Conservation (phyloP, 2,113 vertebrate genomes). For the Salvelinus sp. region DNA sequence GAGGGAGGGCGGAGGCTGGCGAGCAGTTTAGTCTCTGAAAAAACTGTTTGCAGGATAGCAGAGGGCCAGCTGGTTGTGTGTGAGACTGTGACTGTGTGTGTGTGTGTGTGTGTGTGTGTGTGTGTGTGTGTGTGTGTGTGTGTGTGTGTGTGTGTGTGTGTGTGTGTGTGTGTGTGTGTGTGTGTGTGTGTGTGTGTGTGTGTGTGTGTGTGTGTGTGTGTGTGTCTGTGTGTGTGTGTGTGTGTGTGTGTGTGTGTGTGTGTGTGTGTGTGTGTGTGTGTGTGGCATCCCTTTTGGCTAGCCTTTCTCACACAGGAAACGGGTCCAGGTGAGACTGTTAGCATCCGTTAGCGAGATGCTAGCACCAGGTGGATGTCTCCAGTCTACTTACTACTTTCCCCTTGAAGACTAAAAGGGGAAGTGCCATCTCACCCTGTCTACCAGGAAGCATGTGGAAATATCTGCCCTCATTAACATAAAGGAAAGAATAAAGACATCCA, state of each 20-base stretch:
- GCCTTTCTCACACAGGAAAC: no score
- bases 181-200: no score
- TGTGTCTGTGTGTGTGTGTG: no score
- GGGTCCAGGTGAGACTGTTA: no score
- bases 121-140: background rate
- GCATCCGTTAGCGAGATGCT: no score
- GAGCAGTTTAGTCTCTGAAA: conserved; percentile 3
- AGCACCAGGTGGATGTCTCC: no score
- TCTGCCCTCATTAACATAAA: background rate
- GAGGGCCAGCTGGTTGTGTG: background rate
- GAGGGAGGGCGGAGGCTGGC: background rate
- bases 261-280: background rate
- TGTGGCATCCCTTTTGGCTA: background rate
- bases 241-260: background rate
- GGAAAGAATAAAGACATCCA: background rate
- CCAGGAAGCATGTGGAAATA: background rate
- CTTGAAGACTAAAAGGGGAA: no score
- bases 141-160: background rate
- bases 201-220: no score
- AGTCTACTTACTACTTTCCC: no score
- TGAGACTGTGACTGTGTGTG: background rate
- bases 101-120: background rate
- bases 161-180: no score
- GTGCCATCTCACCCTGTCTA: background rate
- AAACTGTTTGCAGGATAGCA: background rate